Conservation (phyloP, 2,888 invertebrate genomes). For the Pecten maximus region DNA sequence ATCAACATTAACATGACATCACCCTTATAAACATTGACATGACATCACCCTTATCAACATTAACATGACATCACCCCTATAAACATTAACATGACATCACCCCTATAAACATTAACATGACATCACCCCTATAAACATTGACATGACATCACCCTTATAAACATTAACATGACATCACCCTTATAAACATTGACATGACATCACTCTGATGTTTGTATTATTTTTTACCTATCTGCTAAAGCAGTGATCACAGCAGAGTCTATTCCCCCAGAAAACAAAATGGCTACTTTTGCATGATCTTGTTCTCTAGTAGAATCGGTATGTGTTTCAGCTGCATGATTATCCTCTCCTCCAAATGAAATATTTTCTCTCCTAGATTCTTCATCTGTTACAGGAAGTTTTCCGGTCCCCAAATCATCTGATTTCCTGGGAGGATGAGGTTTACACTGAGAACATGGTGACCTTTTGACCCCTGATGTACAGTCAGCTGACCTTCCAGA, state of each 20-base stretch:
- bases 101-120: no score
- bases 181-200: no score
- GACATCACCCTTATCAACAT: no score
- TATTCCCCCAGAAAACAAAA: conserved; percentile 97
- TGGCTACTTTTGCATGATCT: conserved; percentile 87
- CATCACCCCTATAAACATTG: no score
- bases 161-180: no score
- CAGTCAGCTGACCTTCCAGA: background rate
- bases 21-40: no score
- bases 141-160: no score
- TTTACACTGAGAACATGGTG: conserved; percentile 33
- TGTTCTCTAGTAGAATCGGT: conserved; percentile 73
- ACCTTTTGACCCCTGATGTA: background rate
- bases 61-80: no score
- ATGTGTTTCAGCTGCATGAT: conserved; percentile 38
- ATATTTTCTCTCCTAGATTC: background rate
- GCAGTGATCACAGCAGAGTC: conserved; percentile 96
- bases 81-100: no score
- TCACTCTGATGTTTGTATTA: background rate
- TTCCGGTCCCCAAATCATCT: background rate
- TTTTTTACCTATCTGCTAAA: conserved; percentile 87
- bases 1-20: no score
- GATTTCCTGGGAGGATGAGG: background rate
- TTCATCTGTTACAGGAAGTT: background rate
- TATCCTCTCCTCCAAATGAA: background rate